These are phyloP conservation scores for Drosophila sulfurigaster DNA, from an alignment of 1,140 invertebrate genomes.

Conservation along the genomic window DNA sequence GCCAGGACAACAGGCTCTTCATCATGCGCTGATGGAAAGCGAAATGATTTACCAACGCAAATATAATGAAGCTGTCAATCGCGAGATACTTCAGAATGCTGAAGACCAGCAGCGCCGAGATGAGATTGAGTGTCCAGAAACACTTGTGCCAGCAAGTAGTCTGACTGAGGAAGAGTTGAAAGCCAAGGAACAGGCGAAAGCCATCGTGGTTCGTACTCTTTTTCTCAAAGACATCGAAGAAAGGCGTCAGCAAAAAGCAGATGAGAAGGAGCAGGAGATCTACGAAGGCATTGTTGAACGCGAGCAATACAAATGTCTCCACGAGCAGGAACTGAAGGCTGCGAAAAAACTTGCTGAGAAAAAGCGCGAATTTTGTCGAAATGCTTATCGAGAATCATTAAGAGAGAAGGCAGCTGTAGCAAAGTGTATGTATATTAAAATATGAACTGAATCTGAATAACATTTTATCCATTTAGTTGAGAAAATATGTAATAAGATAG, in stretches of 20 bases:
- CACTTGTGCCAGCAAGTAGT: constrained; percentile 42
- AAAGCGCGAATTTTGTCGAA: constrained; percentile 45
- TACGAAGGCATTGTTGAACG: constrained; percentile 48
- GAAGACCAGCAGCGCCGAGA: constrained; percentile 39
- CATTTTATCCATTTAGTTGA: constrained; percentile 33
- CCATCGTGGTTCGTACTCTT: neutral
- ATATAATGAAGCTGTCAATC: constrained; percentile 49
- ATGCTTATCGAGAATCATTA: constrained; percentile 52
- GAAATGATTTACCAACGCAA: constrained; percentile 51
- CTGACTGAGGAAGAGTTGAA: constrained; percentile 53
- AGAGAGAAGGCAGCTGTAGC: constrained; percentile 47
- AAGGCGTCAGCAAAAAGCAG: neutral
- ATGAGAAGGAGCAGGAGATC: constrained; percentile 2
- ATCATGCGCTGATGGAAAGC: constrained; percentile 47
- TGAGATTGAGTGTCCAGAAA: constrained; percentile 47
- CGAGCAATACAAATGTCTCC: constrained; percentile 59
- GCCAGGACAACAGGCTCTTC: constrained; percentile 47
- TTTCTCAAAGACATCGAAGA: constrained; percentile 19
- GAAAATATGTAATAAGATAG: constrained; percentile 44
- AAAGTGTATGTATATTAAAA: constrained; percentile 40
- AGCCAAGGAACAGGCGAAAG: constrained; percentile 39
- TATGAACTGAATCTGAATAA: neutral
- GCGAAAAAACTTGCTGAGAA: constrained; percentile 21
- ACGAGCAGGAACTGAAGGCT: constrained; percentile 47
- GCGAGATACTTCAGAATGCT: constrained; percentile 48